phyloP scores from a whole-genome alignment of 2,888 invertebrate species.

The Pseudanteris insignis region DNA sequence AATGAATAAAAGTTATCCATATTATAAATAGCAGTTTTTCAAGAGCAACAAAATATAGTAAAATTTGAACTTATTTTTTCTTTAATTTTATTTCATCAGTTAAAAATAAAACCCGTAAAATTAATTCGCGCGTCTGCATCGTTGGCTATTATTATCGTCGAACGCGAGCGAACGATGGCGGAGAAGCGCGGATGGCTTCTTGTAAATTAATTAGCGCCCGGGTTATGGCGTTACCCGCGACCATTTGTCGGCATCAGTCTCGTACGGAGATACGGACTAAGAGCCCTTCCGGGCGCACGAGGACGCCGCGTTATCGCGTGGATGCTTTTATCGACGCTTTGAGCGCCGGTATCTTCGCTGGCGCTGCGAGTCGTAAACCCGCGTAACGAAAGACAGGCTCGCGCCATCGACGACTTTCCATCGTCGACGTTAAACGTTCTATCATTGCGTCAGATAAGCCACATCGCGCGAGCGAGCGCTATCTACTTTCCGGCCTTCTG shows the following conservation, averaged over 20 bases:
- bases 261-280: conserved; percentile 60
- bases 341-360: conserved; percentile 59
- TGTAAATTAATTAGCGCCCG: conserved; percentile 54
- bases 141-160: conserved; percentile 27
- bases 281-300: conserved; percentile 50
- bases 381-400: conserved; percentile 51
- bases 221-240: conserved; percentile 48
- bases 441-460: conserved; percentile 20
- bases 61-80: no score
- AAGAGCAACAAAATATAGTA: no score
- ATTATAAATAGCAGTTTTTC: no score
- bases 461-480: no score
- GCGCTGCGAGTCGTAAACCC: conserved; percentile 57
- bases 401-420: conserved; percentile 21
- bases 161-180: conserved; percentile 11
- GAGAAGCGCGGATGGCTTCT: conserved; percentile 25
- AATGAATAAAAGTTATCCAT: no score
- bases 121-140: no score
- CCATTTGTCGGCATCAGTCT: conserved; percentile 53
- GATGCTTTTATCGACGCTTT: conserved; percentile 56
- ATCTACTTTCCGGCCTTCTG: no score
- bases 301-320: conserved; percentile 43
- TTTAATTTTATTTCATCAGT: no score
- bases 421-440: conserved; percentile 26
- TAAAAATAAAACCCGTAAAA: no score